These are phyloP conservation scores for Dynastes tityus DNA, from an alignment of 2,888 invertebrate genomes.

Conservation along the genomic window DNA sequence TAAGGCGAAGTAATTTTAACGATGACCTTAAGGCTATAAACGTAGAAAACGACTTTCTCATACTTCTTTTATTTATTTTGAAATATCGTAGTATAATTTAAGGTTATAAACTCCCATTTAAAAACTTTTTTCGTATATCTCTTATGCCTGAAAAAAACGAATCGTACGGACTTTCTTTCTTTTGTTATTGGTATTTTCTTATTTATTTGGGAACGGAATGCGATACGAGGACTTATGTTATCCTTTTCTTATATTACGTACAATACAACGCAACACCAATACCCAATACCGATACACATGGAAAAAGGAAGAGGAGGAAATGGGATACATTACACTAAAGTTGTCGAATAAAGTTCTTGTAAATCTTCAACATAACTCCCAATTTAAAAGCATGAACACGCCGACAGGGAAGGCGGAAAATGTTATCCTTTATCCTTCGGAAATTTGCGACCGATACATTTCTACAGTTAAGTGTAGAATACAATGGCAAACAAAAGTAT, in stretches of 20 bases:
- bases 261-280: background rate
- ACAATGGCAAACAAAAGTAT: background rate
- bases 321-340: background rate
- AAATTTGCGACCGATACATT: constrained; percentile 14
- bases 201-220: background rate
- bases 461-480: background rate
- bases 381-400: constrained; percentile 37
- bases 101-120: background rate
- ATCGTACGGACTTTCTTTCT: background rate
- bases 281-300: background rate
- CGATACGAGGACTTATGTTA: background rate
- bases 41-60: background rate
- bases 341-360: constrained; percentile 22
- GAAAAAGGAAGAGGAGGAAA: background rate
- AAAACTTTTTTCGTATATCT: background rate
- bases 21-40: background rate
- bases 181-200: background rate
- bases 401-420: background rate
- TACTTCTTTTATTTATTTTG: background rate
- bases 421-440: constrained; percentile 23
- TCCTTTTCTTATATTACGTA: background rate
- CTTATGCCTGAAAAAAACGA: background rate
- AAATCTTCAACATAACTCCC: constrained; percentile 37
- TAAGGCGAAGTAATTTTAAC: background rate
- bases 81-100: background rate